These are phyloP conservation scores for Xenopus borealis DNA, from an alignment of 2,113 vertebrate genomes.

Conservation along the genomic window DNA sequence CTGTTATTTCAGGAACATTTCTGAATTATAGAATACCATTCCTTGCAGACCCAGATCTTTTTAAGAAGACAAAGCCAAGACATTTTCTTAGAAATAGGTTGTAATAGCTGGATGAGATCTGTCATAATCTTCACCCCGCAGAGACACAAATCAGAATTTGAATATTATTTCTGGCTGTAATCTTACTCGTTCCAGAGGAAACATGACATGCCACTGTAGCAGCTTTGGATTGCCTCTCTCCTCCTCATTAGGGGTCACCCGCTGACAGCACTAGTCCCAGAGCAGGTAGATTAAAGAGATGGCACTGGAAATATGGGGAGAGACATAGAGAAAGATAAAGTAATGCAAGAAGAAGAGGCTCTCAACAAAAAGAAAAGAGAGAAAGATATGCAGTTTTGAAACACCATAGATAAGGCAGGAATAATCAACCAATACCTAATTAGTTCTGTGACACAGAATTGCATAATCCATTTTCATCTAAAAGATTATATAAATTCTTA, in stretches of 20 bases:
- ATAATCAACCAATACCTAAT: too few species aligned
- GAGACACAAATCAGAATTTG: not conserved
- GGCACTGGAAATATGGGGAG: constrained; percentile 3
- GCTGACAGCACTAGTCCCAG: not conserved
- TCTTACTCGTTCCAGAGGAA: not conserved
- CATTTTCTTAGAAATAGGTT: not conserved
- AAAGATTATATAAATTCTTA: too few species aligned
- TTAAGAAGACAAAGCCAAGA: not conserved
- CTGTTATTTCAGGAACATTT: constrained; percentile 19
- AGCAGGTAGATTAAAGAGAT: not conserved
- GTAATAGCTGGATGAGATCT: constrained; percentile 3
- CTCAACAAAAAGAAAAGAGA: too few species aligned
- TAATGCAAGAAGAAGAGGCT: too few species aligned
- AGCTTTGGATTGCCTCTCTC: not conserved
- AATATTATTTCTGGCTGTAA: not conserved
- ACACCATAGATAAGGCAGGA: too few species aligned
- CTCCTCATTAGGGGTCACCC: constrained; percentile 18
- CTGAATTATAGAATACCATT: not conserved
- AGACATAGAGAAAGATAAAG: not conserved
- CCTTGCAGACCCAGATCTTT: not conserved
- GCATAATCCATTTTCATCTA: too few species aligned
- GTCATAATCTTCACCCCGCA: not conserved
- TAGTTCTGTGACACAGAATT: too few species aligned
- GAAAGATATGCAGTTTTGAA: too few species aligned
- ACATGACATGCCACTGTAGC: not conserved